Evolutionary conservation across 2,113 vertebrate genomes (phyloP).

Genomic region (Acanthisitta chloris): DNA sequence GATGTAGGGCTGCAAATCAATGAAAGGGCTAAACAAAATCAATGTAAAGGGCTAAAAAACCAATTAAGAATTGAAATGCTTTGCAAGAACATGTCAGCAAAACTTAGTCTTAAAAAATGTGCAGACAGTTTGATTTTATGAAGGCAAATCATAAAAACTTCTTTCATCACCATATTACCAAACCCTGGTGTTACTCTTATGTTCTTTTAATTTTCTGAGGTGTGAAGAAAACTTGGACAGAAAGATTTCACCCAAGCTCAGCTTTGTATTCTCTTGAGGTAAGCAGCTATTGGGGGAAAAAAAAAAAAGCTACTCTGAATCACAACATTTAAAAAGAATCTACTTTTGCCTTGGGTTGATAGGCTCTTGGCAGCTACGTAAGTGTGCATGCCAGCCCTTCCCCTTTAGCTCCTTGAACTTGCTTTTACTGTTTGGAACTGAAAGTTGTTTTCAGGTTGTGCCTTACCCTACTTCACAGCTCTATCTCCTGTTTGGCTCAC

Average conservation of each 20-base stretch:
- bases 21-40: neutral
- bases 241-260: neutral
- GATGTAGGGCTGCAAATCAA: neutral
- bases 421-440: neutral
- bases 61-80: neutral
- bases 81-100: neutral
- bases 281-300: neutral
- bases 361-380: neutral
- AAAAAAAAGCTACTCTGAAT: neutral
- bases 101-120: neutral
- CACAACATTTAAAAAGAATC: neutral
- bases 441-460: neutral
- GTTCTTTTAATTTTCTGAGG: neutral
- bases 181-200: neutral
- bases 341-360: neutral
- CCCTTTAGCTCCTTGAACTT: neutral
- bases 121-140: neutral
- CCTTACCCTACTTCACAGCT: neutral
- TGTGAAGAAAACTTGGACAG: neutral
- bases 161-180: accelerated
- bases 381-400: neutral
- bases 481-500: accelerated
- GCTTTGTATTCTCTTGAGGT: neutral
- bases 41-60: neutral
- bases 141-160: neutral